These are phyloP conservation scores for Sakesphorus luctuosus DNA, from an alignment of 2,113 vertebrate genomes.

Conservation along the genomic window DNA sequence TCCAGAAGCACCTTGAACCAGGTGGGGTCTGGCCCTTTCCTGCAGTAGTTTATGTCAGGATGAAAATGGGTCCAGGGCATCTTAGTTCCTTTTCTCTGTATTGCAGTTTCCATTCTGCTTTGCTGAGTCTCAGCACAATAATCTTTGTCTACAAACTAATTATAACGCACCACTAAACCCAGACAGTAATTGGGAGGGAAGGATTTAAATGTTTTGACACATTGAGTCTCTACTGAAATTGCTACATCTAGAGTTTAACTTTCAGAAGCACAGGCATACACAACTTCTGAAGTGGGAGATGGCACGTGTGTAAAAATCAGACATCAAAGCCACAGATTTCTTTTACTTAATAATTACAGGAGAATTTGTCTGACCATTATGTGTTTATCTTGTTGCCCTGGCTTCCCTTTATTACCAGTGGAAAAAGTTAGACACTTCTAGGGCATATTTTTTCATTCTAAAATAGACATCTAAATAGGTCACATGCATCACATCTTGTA, in stretches of 20 bases:
- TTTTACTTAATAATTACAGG: not conserved
- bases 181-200: not conserved
- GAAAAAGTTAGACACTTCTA: not conserved
- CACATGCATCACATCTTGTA: not conserved
- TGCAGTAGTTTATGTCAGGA: not conserved
- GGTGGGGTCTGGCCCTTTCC: not conserved
- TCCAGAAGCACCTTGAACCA: not conserved
- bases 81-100: not conserved
- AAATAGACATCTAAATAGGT: slow-evolving; percentile 45
- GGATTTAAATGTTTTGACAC: not conserved
- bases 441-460: not conserved
- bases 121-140: not conserved
- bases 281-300: not conserved
- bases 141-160: not conserved
- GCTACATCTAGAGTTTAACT: not conserved
- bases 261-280: not conserved
- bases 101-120: not conserved
- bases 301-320: not conserved
- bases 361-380: not conserved
- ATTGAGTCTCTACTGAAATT: not conserved
- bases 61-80: not conserved
- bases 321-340: not conserved
- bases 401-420: not conserved
- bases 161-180: not conserved
- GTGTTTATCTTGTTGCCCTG: not conserved